phyloP scores from a whole-genome alignment of 2,113 vertebrate genomes.

The Synodontis membranacea region DNA sequence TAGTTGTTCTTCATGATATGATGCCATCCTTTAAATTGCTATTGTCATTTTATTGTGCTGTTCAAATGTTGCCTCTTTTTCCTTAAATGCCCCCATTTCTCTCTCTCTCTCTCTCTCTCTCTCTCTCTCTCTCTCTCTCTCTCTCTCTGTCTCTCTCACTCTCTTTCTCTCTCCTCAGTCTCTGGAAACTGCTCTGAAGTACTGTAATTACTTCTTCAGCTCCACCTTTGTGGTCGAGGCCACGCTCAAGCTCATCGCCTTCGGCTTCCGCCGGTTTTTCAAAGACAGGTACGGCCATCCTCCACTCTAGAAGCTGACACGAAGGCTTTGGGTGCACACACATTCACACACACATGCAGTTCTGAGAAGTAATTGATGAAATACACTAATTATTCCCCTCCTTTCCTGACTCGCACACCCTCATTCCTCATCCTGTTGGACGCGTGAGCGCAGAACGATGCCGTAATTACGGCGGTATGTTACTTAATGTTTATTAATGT shows the following conservation, averaged over 20 bases:
- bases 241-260: conserved; percentile 89
- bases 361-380: conserved; percentile 23
- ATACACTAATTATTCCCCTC: conserved; percentile 19
- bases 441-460: neutral
- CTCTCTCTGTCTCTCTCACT: neutral
- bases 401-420: neutral
- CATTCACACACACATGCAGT: neutral
- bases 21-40: neutral
- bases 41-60: neutral
- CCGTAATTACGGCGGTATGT: neutral
- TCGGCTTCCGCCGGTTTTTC: conserved; percentile 94
- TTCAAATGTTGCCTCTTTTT: neutral
- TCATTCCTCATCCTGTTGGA: conserved; percentile 3
- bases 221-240: conserved; percentile 95
- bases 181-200: conserved; percentile 88
- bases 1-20: neutral
- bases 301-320: neutral
- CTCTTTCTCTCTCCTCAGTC: conserved; percentile 73
- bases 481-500: conserved; percentile 28
- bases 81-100: neutral
- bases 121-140: conserved; percentile 6
- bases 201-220: conserved; percentile 99
- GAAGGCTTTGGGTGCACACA: neutral
- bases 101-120: neutral
- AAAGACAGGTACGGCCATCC: conserved; percentile 84